A percentile compares a stretch with the other conserved stretches of the same genome.
Evolutionary conservation across 2,888 invertebrate genomes (phyloP).

Genomic region (Callimorpha dominula): DNA sequence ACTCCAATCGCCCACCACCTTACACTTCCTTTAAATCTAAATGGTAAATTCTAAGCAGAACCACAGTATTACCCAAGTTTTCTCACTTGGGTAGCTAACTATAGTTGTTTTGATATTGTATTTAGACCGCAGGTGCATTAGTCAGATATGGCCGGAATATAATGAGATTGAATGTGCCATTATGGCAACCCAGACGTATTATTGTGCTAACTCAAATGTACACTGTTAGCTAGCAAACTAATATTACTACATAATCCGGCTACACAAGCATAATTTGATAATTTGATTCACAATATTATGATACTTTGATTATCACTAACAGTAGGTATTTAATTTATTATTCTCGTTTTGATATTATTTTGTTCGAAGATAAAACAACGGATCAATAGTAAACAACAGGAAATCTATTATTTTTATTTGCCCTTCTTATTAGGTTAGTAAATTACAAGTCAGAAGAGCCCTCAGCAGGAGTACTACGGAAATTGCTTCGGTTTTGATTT

Average conservation of each 20-base stretch:
- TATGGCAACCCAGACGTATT: background rate
- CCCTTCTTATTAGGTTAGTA: background rate
- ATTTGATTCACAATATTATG: background rate
- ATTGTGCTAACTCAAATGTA: background rate
- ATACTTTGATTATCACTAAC: no score
- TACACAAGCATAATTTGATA: background rate
- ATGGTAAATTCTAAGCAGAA: background rate
- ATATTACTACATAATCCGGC: background rate
- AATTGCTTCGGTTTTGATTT: background rate
- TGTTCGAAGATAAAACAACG: background rate
- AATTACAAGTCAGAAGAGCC: background rate
- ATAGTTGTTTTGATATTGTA: background rate
- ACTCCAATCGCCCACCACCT: background rate
- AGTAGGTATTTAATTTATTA: no score
- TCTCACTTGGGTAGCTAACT: background rate
- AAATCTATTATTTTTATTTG: no score
- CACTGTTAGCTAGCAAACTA: background rate
- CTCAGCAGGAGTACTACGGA: background rate
- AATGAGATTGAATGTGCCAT: constrained; percentile 2
- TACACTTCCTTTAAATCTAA: background rate
- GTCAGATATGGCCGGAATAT: background rate
- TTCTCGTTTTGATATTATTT: background rate
- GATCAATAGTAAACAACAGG: background rate
- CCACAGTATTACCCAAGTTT: background rate
- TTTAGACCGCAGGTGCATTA: constrained; percentile 1